Evolutionary conservation across 37 sponge, comb jelly and placozoan species (phyloP).

Genomic region (Ianthella basta): DNA sequence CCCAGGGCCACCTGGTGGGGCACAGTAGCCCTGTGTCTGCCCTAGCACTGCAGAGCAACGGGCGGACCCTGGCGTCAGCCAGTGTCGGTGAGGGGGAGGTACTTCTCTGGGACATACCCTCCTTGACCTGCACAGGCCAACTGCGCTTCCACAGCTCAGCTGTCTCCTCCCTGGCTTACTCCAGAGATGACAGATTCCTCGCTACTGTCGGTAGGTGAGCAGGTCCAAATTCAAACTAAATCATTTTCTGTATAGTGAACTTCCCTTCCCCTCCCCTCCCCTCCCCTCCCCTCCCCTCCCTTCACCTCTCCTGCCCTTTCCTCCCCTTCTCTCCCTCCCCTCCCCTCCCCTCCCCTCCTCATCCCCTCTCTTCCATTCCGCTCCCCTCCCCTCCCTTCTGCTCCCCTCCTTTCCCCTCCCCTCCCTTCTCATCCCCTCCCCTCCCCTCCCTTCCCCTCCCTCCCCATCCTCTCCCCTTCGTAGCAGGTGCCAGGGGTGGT

Average conservation of each 20-base stretch:
- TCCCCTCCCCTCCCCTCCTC: no score
- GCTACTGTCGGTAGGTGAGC: constrained; percentile 72
- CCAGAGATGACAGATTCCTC: constrained; percentile 81
- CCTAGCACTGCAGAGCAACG: constrained; percentile 60
- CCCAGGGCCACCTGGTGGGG: constrained; percentile 69
- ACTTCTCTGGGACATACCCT: not conserved
- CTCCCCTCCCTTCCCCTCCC: not conserved
- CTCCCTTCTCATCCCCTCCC: no score
- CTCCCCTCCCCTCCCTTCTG: no score
- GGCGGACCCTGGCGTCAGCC: constrained; percentile 21
- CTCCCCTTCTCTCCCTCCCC: no score
- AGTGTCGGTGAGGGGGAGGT: not conserved
- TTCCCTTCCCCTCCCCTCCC: no score
- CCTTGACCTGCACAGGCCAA: constrained; percentile 12
- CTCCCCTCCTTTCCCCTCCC: no score
- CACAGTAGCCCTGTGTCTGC: constrained; percentile 75
- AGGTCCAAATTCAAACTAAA: not conserved
- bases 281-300: no score
- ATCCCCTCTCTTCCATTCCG: no score
- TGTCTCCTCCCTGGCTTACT: constrained; percentile 63
- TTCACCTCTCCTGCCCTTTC: no score
- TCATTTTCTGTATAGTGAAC: no score
- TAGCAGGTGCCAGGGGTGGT: constrained; percentile 63
- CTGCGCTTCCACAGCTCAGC: constrained; percentile 44
- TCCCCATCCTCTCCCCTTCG: no score